A percentile compares a stretch with the other conserved stretches of the same genome.
Evolutionary conservation across 2,113 vertebrate species (phyloP).

Genomic region (Microcebus ravelobensis): DNA sequence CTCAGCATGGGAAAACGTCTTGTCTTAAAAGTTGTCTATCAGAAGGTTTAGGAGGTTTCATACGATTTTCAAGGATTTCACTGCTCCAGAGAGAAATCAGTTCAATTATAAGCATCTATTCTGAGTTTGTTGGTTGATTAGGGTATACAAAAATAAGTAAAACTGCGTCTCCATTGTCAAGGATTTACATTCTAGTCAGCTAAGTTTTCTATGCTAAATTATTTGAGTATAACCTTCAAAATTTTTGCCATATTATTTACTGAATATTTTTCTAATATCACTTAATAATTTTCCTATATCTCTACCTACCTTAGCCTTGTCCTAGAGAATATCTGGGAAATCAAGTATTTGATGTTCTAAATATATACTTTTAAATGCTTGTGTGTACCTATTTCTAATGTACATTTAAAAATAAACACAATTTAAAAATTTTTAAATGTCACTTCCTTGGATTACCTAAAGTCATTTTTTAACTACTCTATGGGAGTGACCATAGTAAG

Average conservation of each 20-base stretch:
- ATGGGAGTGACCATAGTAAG: background rate
- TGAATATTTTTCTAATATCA: slow-evolving; percentile 23
- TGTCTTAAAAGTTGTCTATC: background rate
- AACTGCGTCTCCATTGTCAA: background rate
- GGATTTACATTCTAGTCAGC: background rate
- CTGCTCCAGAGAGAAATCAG: background rate
- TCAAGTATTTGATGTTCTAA: background rate
- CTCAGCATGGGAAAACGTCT: background rate
- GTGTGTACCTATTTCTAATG: background rate
- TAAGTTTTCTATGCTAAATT: background rate
- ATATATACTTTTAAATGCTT: background rate
- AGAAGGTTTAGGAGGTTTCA: background rate
- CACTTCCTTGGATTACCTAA: background rate
- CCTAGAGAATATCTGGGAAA: slow-evolving; percentile 16
- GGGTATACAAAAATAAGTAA: slow-evolving; percentile 11
- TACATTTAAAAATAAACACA: background rate
- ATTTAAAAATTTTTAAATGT: background rate
- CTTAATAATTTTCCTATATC: background rate
- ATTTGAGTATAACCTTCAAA: slow-evolving; percentile 3
- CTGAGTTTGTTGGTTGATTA: slow-evolving; percentile 3
- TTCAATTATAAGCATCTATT: background rate
- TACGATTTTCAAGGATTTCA: background rate
- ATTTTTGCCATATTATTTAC: background rate
- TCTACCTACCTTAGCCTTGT: background rate
- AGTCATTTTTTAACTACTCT: background rate